phyloP scores from a whole-genome alignment of 2,113 vertebrate species.

The Mohoua ochrocephala region DNA sequence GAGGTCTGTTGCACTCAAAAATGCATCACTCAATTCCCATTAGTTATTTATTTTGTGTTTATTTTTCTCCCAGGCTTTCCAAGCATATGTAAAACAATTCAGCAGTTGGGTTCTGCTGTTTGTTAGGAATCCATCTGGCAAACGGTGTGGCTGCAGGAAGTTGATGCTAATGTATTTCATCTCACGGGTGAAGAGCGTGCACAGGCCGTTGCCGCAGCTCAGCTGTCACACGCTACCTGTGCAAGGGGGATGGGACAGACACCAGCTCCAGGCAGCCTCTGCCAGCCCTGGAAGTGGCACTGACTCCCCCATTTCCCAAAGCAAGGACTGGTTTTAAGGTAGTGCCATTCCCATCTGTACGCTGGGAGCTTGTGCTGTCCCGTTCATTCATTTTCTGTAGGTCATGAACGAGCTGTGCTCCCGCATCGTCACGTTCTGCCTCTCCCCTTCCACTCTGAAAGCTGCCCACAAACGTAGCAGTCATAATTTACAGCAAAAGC shows the following conservation, averaged over 20 bases:
- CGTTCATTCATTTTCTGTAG: not conserved
- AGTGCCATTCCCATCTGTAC: not conserved
- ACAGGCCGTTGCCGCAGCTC: not conserved
- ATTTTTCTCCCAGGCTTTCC: not conserved
- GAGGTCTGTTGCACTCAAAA: not conserved
- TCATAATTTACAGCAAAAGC: not conserved
- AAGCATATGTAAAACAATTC: slow-evolving; percentile 15
- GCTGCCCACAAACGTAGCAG: not conserved
- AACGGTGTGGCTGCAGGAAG: not conserved
- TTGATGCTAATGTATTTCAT: not conserved
- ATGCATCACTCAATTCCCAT: not conserved
- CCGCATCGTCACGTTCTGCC: fast-evolving
- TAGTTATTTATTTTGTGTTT: not conserved
- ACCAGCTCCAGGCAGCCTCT: not conserved
- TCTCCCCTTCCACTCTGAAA: not conserved
- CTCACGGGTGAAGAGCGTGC: not conserved
- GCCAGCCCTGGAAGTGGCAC: not conserved
- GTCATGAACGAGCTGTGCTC: not conserved
- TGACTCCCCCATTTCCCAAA: not conserved
- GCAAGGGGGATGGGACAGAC: not conserved
- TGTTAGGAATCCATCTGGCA: not conserved
- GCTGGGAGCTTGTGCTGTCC: not conserved
- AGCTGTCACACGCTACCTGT: not conserved
- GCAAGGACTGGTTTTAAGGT: not conserved
- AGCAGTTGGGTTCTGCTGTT: not conserved